Evolutionary conservation across 1,140 invertebrate genomes (phyloP), one percentile per base, ranked within the genome.

Genomic region (Cyphomyrmex costatus): DNA sequence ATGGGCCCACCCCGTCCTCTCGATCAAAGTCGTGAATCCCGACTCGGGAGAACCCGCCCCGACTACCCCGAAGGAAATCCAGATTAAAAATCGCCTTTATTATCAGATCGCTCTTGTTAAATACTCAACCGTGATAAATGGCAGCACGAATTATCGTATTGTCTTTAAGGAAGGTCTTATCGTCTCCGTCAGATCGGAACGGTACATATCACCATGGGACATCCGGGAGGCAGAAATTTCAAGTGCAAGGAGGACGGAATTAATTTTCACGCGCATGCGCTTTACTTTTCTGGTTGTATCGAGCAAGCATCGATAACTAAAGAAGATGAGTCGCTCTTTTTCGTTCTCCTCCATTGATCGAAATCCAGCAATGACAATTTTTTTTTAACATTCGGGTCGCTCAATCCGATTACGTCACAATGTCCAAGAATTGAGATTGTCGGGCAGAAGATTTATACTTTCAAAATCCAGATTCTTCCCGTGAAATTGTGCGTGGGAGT

Each of bases 11-110:
- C 63, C 63, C 60, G 76, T 86, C 76, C 84, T 80, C 84, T 86
- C 84, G 84, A 86, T 86, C 84, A 86, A 86, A 86, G 84, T 86
- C 84, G 74, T 68, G 84, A n/a, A 68, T 80, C 65, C 74, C 63
- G 60, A 46, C 65, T 33, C 74, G 61, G 30, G 73, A 49, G 63
- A 68, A 78, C 60, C 71, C 71, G 56, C 2, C 51, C 51, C 49
- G 60, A 16, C 82, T 78, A 76, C 73, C 73, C 71, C 30, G 82
- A n/a, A 85, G 61, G 71, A 63, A 85, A 63, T 78, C 21, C 74
- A 63, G 74, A 78, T 85, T 78, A 85, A 76, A 78, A 85, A 78
- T 66, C 76, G 21, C 71, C 33, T 85, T 53, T 78, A 78, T 85
- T 74, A 83, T 83, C 79, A 83, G 79, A 83, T 85, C 82, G 73